These are phyloP conservation scores for Hoplodrina ambigua DNA, from an alignment of 2,888 invertebrate species.

Conservation along the genomic window DNA sequence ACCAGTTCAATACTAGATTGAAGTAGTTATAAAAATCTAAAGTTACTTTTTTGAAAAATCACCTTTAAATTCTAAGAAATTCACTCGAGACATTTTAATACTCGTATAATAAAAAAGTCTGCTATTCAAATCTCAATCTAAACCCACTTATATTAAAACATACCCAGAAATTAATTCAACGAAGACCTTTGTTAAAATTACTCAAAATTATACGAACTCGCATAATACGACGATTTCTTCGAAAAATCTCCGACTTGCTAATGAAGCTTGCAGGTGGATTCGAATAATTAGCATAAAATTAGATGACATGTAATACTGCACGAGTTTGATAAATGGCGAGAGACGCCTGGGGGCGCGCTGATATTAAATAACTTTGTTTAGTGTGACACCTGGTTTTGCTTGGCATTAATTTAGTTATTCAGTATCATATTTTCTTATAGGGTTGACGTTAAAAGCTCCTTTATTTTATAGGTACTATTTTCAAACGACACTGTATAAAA, in stretches of 20 bases:
- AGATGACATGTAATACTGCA: conserved; percentile 50
- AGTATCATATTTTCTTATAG: conserved; percentile 1
- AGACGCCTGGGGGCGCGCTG: conserved; percentile 37
- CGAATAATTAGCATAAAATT: conserved; percentile 64
- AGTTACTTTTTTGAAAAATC: too few species aligned
- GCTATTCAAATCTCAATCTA: too few species aligned
- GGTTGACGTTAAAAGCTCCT: background rate
- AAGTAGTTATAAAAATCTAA: too few species aligned
- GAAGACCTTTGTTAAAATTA: conserved; percentile 32
- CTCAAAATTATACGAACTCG: conserved; percentile 31
- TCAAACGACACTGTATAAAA: background rate
- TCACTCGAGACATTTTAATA: too few species aligned
- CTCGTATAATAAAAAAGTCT: too few species aligned
- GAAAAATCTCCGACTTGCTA: conserved; percentile 50
- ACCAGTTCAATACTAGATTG: too few species aligned
- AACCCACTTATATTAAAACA: too few species aligned
- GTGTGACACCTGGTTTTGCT: conserved; percentile 28
- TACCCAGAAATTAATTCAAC: background rate
- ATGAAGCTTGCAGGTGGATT: conserved; percentile 48
- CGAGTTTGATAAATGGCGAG: conserved; percentile 56
- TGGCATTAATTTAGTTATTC: conserved; percentile 13
- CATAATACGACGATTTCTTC: conserved; percentile 26
- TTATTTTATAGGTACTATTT: too few species aligned
- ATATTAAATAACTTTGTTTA: conserved; percentile 46
- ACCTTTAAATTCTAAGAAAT: too few species aligned